Evolutionary conservation across 2,888 invertebrate genomes (phyloP).

Genomic region (Brachypalpus laphriformis): DNA sequence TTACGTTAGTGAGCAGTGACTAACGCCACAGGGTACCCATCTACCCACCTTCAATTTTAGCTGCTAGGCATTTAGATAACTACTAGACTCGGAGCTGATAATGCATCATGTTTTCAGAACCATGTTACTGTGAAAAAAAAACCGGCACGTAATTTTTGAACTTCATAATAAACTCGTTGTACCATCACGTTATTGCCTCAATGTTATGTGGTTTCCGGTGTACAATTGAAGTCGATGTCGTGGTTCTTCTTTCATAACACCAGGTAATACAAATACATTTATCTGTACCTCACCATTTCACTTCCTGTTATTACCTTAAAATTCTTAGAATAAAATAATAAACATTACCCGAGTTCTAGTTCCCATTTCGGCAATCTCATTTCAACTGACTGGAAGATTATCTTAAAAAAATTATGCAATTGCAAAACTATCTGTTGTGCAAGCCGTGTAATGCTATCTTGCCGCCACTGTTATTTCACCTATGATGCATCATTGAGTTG

Average conservation of each 20-base stretch:
- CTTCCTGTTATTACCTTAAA: neutral
- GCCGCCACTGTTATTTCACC: conserved; percentile 18
- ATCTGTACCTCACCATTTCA: neutral
- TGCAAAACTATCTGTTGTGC: conserved; percentile 13
- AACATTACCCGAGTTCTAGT: neutral
- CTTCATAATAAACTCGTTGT: neutral
- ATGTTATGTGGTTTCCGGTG: neutral
- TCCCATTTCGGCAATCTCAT: neutral
- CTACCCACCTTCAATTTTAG: no score
- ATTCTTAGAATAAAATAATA: conserved; percentile 12
- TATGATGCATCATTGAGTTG: conserved; percentile 41
- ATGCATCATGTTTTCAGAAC: no score
- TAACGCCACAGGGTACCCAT: no score
- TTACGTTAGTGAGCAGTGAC: no score
- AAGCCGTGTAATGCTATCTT: conserved; percentile 21
- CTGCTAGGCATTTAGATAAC: no score
- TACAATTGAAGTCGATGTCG: neutral
- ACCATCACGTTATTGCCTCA: neutral
- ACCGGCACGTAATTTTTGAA: neutral
- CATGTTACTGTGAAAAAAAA: no score
- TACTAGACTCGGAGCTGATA: no score
- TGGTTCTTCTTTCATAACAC: neutral
- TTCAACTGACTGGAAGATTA: neutral
- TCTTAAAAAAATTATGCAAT: neutral
- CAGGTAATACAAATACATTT: neutral